Evolutionary conservation across 2,888 invertebrate species (phyloP).

Genomic region (Phymatocera aterrima): DNA sequence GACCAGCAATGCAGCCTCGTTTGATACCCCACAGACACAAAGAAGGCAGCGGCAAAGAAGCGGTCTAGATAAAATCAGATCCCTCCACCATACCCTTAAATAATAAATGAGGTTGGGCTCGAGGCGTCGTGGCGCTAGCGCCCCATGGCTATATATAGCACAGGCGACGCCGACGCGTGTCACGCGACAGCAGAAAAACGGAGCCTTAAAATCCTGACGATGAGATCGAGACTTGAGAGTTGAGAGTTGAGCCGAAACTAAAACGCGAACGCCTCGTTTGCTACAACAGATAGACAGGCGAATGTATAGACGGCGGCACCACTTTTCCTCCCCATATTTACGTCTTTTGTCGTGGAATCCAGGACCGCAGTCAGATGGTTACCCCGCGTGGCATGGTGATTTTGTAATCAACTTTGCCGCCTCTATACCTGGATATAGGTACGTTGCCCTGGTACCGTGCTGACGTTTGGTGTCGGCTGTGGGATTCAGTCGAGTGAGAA

Average conservation of each 20-base stretch:
- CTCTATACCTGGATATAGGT: neutral
- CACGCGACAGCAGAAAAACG: constrained; percentile 34
- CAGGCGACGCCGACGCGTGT: constrained; percentile 38
- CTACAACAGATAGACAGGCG: constrained; percentile 28
- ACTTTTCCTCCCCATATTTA: constrained; percentile 29
- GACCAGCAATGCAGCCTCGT: neutral
- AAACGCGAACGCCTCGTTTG: constrained; percentile 39
- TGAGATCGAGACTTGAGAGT: constrained; percentile 7
- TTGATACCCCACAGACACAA: constrained; percentile 22
- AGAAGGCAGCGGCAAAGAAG: neutral
- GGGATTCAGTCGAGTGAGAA: neutral
- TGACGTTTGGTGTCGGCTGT: neutral
- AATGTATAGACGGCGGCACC: constrained; percentile 16
- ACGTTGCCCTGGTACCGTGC: neutral
- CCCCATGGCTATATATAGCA: constrained; percentile 23
- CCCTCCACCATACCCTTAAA: neutral
- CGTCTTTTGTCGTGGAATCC: neutral
- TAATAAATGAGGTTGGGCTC: constrained; percentile 29
- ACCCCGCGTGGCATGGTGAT: constrained; percentile 38
- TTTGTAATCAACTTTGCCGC: constrained; percentile 48
- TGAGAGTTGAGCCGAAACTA: constrained; percentile 34
- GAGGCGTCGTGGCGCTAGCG: constrained; percentile 36
- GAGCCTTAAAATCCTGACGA: constrained; percentile 8
- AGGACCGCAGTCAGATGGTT: constrained; percentile 10
- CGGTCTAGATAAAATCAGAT: constrained; percentile 30